These are phyloP conservation scores for Patiria pectinifera DNA, from an alignment of 53 echinoderm and acorn worm genomes.

Conservation along the genomic window DNA sequence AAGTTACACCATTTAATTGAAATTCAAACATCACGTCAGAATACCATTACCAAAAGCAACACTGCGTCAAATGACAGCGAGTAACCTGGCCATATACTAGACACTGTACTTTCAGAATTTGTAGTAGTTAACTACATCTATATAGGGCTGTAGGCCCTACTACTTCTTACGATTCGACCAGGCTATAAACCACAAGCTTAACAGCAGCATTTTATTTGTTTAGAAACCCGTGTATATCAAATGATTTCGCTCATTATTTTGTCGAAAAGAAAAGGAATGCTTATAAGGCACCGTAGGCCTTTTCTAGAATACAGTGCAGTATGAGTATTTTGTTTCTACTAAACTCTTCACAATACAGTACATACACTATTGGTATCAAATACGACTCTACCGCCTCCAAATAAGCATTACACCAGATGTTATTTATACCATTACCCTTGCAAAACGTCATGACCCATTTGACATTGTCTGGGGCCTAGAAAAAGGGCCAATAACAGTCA, in stretches of 20 bases:
- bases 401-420: too few species aligned
- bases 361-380: not conserved
- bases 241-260: not conserved
- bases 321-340: not conserved
- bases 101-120: not conserved
- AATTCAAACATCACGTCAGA: conserved; percentile 11
- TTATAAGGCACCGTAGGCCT: conserved; percentile 52
- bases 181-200: not conserved
- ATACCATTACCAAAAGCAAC: conserved; percentile 4
- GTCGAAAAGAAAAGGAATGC: conserved; percentile 38
- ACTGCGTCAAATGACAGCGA: conserved; percentile 9
- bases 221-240: conserved; percentile 48
- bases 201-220: conserved; percentile 12
- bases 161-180: conserved; percentile 7
- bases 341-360: not conserved
- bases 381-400: too few species aligned
- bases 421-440: too few species aligned
- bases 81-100: conserved; percentile 4
- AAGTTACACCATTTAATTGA: not conserved
- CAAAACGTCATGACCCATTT: too few species aligned
- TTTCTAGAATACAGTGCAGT: conserved; percentile 27
- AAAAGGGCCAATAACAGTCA: too few species aligned
- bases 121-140: not conserved
- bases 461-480: too few species aligned
- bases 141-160: not conserved